These are phyloP conservation scores for Manduca sexta DNA, from an alignment of 1,140 invertebrate genomes.

Conservation along the genomic window DNA sequence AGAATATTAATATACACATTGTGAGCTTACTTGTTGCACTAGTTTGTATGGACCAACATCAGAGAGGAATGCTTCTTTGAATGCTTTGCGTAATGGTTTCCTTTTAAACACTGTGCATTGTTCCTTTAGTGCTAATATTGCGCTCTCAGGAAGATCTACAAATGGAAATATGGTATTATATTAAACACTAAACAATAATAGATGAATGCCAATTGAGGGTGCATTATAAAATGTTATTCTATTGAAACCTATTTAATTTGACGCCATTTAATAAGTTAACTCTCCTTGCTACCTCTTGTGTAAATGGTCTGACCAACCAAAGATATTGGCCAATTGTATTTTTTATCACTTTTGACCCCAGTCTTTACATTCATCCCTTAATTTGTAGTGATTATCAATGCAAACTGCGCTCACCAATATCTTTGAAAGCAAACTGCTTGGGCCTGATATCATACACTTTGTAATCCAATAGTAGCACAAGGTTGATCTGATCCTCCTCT, in stretches of 20 bases:
- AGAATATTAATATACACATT: background rate
- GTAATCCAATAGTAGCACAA: slow-evolving; percentile 44
- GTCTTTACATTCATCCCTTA: too few species aligned
- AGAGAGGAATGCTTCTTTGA: slow-evolving; percentile 45
- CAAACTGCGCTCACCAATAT: slow-evolving; percentile 38
- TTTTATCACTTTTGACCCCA: too few species aligned
- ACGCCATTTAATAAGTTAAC: too few species aligned
- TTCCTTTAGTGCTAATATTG: slow-evolving; percentile 26
- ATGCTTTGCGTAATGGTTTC: slow-evolving; percentile 46
- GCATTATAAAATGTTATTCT: too few species aligned
- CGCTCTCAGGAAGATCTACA: slow-evolving; percentile 41
- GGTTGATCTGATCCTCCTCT: slow-evolving; percentile 28
- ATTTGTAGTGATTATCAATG: too few species aligned
- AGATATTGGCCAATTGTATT: too few species aligned
- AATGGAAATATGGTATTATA: background rate
- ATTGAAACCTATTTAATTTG: too few species aligned
- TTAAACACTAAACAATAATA: too few species aligned
- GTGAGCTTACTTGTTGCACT: slow-evolving; percentile 33
- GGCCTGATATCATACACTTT: slow-evolving; percentile 53
- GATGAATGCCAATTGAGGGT: too few species aligned
- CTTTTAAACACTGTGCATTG: slow-evolving; percentile 49
- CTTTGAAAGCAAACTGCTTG: slow-evolving; percentile 39
- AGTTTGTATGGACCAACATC: slow-evolving; percentile 43
- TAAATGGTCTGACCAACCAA: too few species aligned
- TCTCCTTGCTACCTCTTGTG: too few species aligned